A percentile compares a stretch with the other conserved stretches of the same genome.
Conservation (phyloP, 2,113 vertebrate genomes). For the Crocuta crocuta region DNA sequence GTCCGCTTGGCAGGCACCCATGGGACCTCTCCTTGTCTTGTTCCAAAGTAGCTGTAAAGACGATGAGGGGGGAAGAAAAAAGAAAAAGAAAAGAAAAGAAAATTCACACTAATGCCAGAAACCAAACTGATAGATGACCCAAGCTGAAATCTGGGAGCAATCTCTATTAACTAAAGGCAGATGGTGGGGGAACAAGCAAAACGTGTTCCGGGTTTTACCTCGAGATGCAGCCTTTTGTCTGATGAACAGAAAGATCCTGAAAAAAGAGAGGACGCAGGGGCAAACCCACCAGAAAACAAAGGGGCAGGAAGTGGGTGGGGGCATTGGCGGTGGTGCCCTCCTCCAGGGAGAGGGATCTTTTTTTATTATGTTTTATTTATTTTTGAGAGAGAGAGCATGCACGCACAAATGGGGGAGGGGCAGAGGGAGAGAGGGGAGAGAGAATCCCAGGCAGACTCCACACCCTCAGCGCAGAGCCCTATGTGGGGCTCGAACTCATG, state of each 20-base stretch:
- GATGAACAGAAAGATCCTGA: slow-evolving; percentile 15
- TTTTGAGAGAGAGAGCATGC: no score
- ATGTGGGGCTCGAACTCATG: no score
- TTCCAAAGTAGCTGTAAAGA: slow-evolving; percentile 69
- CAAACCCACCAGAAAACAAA: not conserved
- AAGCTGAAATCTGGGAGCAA: slow-evolving; percentile 75
- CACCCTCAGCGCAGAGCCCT: no score
- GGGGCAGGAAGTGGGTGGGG: not conserved
- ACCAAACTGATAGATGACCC: slow-evolving; percentile 73
- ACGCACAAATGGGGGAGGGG: not conserved
- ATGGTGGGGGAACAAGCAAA: slow-evolving; percentile 58
- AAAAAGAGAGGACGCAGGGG: not conserved
- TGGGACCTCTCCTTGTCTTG: not conserved
- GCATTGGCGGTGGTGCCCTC: fast-evolving
- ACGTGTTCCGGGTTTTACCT: slow-evolving; percentile 70
- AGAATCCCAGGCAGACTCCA: no score
- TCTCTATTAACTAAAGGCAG: slow-evolving; percentile 80
- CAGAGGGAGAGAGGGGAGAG: no score
- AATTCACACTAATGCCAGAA: slow-evolving; percentile 71
- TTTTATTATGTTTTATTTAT: no score
- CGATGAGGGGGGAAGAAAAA: not conserved
- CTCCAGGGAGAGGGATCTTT: not conserved
- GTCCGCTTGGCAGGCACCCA: slow-evolving; percentile 49
- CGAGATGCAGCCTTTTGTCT: slow-evolving; percentile 58
- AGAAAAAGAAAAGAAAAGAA: slow-evolving; percentile 21